phyloP scores from a whole-genome alignment of 2,797 vertebrate genomes.

The Gambelia wislizenii region DNA sequence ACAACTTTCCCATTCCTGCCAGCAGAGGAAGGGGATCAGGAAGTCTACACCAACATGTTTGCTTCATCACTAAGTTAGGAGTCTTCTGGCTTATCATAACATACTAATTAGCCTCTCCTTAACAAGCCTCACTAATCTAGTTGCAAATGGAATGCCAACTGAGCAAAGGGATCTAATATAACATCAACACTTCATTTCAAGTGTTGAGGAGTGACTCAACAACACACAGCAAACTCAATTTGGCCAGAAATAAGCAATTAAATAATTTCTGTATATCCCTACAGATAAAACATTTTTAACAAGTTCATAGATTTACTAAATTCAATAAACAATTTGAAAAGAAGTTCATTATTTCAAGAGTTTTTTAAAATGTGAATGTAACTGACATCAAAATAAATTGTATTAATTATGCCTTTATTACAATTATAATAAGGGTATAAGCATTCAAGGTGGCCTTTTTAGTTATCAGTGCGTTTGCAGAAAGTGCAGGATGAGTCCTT shows the following conservation, averaged over 20 bases:
- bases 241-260: not conserved
- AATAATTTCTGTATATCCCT: not conserved
- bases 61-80: not conserved
- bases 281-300: not conserved
- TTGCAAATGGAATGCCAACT: not conserved
- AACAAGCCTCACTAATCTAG: not conserved
- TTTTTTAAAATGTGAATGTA: not conserved
- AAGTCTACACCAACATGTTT: too few relatives aligned
- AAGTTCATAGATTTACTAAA: not conserved
- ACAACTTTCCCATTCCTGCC: too few relatives aligned
- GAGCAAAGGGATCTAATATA: not conserved
- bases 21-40: too few relatives aligned
- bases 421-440: not conserved
- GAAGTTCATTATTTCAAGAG: not conserved
- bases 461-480: too few relatives aligned
- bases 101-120: not conserved
- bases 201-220: not conserved
- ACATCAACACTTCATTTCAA: not conserved
- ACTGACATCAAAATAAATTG: not conserved
- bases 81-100: not conserved
- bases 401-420: not conserved
- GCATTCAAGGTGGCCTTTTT: too few relatives aligned
- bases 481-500: too few relatives aligned
- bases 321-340: not conserved
- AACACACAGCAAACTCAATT: not conserved